These are phyloP conservation scores for Danionella dracula DNA, from an alignment of 2,797 vertebrate genomes.

Conservation along the genomic window DNA sequence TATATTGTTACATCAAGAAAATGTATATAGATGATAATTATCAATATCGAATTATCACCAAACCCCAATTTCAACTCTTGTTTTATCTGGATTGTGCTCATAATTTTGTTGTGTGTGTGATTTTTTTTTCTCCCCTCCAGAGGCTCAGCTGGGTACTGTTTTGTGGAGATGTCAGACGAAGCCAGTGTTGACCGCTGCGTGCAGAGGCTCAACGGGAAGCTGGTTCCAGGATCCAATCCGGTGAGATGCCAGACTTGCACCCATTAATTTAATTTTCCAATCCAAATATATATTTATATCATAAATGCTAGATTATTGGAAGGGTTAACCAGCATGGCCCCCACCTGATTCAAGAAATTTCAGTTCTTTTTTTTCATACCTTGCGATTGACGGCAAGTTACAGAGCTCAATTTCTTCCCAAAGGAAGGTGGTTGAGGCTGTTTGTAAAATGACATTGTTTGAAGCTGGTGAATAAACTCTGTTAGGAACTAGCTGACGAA, in stretches of 20 bases:
- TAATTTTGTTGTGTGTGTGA: not conserved
- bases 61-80: too few relatives aligned
- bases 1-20: too few relatives aligned
- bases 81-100: too few relatives aligned
- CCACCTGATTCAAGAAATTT: constrained; percentile 21
- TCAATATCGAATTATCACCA: too few relatives aligned
- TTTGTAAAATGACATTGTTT: constrained; percentile 71
- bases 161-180: constrained; percentile 77
- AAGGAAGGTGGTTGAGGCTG: constrained; percentile 63
- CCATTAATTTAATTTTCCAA: constrained; percentile 3
- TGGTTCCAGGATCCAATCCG: constrained; percentile 77
- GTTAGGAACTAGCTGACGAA: constrained; percentile 76
- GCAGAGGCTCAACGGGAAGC: constrained; percentile 75
- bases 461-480: constrained; percentile 76
- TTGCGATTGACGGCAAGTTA: constrained; percentile 48
- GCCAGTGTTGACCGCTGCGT: constrained; percentile 75
- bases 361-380: constrained; percentile 3
- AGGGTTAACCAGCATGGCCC: constrained; percentile 24
- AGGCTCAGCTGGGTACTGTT: constrained; percentile 78
- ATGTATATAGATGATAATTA: too few relatives aligned
- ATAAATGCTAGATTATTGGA: constrained; percentile 5
- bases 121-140: too few relatives aligned
- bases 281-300: not conserved
- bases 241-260: constrained; percentile 55
- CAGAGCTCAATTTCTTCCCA: constrained; percentile 61